Percentiles rank a stretch among this genome's conserved stretches.
These are phyloP conservation scores for Artemia sinica DNA, from an alignment of 2,888 invertebrate species.

Conservation along the genomic window DNA sequence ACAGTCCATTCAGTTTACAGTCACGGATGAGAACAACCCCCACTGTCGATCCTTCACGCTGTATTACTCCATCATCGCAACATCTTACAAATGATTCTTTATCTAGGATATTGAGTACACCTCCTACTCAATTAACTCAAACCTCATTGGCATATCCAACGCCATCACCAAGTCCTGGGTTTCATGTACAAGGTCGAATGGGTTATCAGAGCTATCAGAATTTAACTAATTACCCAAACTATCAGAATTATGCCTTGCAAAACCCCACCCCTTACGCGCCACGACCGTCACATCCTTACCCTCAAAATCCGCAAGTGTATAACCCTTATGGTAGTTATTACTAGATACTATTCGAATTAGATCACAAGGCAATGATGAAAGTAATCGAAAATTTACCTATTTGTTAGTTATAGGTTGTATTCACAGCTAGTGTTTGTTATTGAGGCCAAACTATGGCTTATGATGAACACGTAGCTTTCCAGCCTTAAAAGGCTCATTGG, in stretches of 20 bases:
- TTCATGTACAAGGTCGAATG: slow-evolving; percentile 13
- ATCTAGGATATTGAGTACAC: background rate
- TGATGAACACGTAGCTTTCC: no score
- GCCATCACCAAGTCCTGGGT: slow-evolving; percentile 21
- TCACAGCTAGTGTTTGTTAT: no score
- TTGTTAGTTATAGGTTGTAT: no score
- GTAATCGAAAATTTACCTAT: no score
- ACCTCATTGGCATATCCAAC: slow-evolving; percentile 20
- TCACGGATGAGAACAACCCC: slow-evolving; percentile 11
- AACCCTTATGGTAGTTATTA: slow-evolving; percentile 1
- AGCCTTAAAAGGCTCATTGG: no score
- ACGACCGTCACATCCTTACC: slow-evolving; percentile 1
- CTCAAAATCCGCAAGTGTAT: background rate
- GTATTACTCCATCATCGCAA: background rate
- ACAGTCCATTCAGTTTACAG: background rate
- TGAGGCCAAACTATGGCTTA: no score
- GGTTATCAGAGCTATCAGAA: slow-evolving; percentile 6
- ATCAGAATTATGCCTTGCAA: slow-evolving; percentile 1
- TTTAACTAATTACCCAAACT: background rate
- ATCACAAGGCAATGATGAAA: no score
- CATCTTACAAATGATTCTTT: background rate
- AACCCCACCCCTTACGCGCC: slow-evolving; percentile 3
- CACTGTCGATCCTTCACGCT: background rate
- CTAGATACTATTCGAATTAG: background rate
- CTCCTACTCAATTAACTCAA: background rate